Conservation (phyloP, 1,140 invertebrate species). For the Galendromus occidentalis region DNA sequence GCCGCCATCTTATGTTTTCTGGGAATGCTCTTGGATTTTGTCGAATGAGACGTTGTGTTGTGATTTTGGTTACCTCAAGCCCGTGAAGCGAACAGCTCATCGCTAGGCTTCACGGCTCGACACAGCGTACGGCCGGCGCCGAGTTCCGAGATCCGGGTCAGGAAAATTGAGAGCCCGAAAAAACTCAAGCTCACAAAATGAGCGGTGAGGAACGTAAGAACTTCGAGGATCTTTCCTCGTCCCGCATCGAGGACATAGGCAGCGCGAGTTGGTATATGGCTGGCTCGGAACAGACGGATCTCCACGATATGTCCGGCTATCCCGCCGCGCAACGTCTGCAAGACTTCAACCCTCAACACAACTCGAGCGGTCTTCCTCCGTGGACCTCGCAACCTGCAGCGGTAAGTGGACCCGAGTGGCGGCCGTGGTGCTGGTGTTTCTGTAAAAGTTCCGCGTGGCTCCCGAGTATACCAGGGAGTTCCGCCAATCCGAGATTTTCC, state of each 20-base stretch:
- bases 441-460: too few relatives aligned
- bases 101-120: too few relatives aligned
- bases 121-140: too few relatives aligned
- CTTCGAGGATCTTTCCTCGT: constrained; percentile 1
- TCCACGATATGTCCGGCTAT: neutral
- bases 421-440: too few relatives aligned
- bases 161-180: too few relatives aligned
- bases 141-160: too few relatives aligned
- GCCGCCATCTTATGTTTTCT: constrained; percentile 11
- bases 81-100: too few relatives aligned
- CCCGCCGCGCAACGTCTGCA: neutral
- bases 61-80: too few relatives aligned
- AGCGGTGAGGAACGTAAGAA: constrained; percentile 7
- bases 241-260: constrained; percentile 10
- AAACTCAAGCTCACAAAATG: neutral
- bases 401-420: neutral
- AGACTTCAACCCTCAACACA: neutral
- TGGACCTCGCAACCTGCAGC: neutral
- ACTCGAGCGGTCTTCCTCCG: neutral
- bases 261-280: constrained; percentile 10
- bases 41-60: too few relatives aligned
- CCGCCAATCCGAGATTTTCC: too few relatives aligned
- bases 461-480: too few relatives aligned
- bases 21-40: neutral
- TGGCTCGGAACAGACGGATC: neutral